Conservation (phyloP, 2,797 vertebrate genomes). For the Sebastes kiyomatsui region DNA sequence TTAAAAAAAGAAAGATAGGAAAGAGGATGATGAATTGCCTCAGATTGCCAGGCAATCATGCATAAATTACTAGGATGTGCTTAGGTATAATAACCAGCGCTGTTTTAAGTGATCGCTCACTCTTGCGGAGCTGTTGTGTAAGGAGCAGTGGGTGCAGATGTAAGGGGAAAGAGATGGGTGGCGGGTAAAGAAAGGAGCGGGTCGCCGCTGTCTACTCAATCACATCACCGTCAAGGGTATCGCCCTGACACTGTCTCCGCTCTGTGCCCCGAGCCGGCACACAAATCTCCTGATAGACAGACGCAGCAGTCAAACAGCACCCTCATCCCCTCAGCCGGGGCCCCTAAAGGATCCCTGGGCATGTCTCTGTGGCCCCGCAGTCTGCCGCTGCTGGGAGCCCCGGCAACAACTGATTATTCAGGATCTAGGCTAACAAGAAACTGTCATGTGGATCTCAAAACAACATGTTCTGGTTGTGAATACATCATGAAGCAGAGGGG, state of each 20-base stretch:
- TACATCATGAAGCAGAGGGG: constrained; percentile 63
- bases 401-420: constrained; percentile 77
- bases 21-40: constrained; percentile 83
- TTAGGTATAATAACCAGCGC: constrained; percentile 78
- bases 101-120: constrained; percentile 78
- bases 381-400: constrained; percentile 56
- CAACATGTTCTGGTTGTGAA: constrained; percentile 67
- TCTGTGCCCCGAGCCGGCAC: constrained; percentile 70
- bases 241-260: constrained; percentile 80
- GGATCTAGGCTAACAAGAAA: constrained; percentile 69
- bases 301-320: constrained; percentile 63
- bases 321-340: constrained; percentile 35
- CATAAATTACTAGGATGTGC: constrained; percentile 84
- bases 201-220: constrained; percentile 79
- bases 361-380: constrained; percentile 55
- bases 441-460: constrained; percentile 69
- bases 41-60: constrained; percentile 82
- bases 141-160: constrained; percentile 40
- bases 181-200: constrained; percentile 67
- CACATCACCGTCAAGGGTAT: constrained; percentile 84
- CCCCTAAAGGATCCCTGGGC: constrained; percentile 53
- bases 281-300: constrained; percentile 80
- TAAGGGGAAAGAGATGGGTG: constrained; percentile 50
- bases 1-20: constrained; percentile 83
- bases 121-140: constrained; percentile 55